Base-by-base conservation (phyloP, 2,797 vertebrate species). In the Pseudopleuronectes americanus region DNA sequence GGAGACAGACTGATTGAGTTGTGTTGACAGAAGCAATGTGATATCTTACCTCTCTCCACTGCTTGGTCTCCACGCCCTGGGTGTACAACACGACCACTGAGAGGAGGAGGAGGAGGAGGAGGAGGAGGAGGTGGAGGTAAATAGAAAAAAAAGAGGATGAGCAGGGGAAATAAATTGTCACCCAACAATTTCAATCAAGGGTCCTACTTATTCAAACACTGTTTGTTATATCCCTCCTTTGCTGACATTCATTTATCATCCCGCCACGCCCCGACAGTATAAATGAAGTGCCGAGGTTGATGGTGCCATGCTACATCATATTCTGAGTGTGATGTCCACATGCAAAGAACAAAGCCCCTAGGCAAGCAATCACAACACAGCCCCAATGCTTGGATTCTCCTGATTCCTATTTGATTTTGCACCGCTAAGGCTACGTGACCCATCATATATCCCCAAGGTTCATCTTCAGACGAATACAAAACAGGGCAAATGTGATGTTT, bases 21-120 rank as follows among this genome's bases (percentile, higher is more conserved):
- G 71, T 77, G 71, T 68, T 77, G 89, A 84, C 78, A 83, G 8
- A 63, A 55, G n/a, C n/a, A 54, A 62, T 62, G 81, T 53, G 78
- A 61, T 83, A 23, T 77, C 96, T 93, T 95, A 98, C 97, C 97
- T 99, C 97, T 83, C 94, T 87, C 97, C 97, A 99, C 77, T 98
- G 97, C 84, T 97, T 96, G 84, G 92, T 94, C 89, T 97, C 97
- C 48, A 95, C 94, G 10, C 95, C 95, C 90, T 99, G 97, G 33
- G 95, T 97, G 86, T 98, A 99, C 84, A 99, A 93, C 84, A 98
- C 96, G 10, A 97, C 96, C 78, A 99, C 97, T 99, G 93, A 16
- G 81, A 68, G 76, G 51, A 69, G 43, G 66, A 22, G 17, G 23
- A 23, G 19, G 31, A 14, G 47, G 33, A 24, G 57, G 53, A 8